phyloP scores from a whole-genome alignment of 2,113 vertebrate genomes.

The Neofelis nebulosa region DNA sequence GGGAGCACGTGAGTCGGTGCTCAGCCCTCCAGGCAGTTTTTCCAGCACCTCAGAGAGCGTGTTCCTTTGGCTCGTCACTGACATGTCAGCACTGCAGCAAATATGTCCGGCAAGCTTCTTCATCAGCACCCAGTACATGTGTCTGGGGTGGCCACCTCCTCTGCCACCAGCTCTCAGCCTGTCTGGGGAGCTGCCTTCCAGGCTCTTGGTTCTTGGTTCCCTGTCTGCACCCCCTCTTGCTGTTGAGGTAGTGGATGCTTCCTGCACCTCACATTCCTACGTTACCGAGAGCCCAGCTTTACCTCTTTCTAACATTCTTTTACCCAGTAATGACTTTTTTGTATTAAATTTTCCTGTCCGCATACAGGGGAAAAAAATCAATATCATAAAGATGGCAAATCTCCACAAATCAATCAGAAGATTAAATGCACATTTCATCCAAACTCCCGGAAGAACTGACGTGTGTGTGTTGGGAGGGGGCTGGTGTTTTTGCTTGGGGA shows the following conservation, averaged over 20 bases:
- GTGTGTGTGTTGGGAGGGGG: not conserved
- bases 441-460: not conserved
- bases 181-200: not conserved
- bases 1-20: not conserved
- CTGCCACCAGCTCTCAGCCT: not conserved
- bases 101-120: not conserved
- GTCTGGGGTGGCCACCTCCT: not conserved
- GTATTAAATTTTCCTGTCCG: not conserved
- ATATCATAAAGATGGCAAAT: not conserved
- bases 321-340: not conserved
- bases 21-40: not conserved
- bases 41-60: not conserved
- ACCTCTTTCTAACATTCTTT: not conserved
- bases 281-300: not conserved
- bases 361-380: not conserved
- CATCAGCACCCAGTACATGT: too few species aligned
- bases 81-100: not conserved
- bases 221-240: not conserved
- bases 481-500: not conserved
- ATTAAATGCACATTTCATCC: not conserved
- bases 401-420: not conserved
- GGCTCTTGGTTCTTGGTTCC: not conserved
- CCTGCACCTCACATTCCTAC: not conserved
- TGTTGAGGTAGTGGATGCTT: not conserved
- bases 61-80: too few species aligned